phyloP scores from a whole-genome alignment of 2,113 vertebrate genomes.

The Nymphicus hollandicus region DNA sequence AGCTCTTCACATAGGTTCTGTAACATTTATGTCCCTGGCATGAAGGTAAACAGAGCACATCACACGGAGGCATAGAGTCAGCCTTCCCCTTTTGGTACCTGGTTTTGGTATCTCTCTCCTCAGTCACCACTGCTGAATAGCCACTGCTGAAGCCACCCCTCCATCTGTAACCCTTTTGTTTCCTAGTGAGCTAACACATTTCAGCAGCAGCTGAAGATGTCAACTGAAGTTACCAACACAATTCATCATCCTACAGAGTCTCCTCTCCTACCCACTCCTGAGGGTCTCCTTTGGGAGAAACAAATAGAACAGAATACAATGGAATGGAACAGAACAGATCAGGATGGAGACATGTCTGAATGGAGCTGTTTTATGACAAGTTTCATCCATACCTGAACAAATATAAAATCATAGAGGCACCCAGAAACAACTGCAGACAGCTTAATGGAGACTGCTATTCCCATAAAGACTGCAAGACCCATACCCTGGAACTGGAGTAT shows the following conservation, averaged over 20 bases:
- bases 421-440: not conserved
- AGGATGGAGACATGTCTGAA: not conserved
- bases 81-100: not conserved
- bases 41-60: not conserved
- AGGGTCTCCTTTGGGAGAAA: not conserved
- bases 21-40: not conserved
- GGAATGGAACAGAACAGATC: fast-evolving
- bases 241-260: not conserved
- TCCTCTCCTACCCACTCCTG: not conserved
- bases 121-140: not conserved
- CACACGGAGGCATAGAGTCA: not conserved
- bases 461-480: not conserved
- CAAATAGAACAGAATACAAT: not conserved
- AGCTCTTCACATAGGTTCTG: not conserved
- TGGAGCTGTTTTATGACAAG: not conserved
- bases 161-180: not conserved
- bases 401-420: not conserved
- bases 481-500: not conserved
- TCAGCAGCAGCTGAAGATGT: not conserved
- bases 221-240: not conserved
- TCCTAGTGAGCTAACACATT: fast-evolving
- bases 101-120: not conserved
- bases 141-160: not conserved
- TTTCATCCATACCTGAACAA: not conserved
- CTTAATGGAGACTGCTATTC: not conserved